phyloP scores from a whole-genome alignment of 2,888 invertebrate genomes.

The Drosophila falleni region DNA sequence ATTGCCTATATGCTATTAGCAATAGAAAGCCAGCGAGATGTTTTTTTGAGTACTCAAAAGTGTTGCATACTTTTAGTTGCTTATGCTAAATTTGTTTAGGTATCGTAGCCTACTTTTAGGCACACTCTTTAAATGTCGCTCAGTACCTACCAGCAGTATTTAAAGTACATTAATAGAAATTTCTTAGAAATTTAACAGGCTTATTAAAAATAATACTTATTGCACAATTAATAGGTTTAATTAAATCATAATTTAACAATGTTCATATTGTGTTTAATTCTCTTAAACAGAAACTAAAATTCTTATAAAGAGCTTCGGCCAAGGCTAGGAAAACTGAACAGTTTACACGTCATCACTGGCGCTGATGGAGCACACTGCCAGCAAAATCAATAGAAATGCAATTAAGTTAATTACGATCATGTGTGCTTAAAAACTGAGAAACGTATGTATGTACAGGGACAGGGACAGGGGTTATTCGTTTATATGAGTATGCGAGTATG shows the following conservation, averaged over 20 bases:
- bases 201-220: background rate
- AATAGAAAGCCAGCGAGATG: background rate
- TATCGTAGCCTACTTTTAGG: conserved; percentile 38
- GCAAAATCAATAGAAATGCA: conserved; percentile 72
- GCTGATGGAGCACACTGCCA: conserved; percentile 12
- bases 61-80: conserved; percentile 13
- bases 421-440: conserved; percentile 43
- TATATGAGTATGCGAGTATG: background rate
- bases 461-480: background rate
- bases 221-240: background rate
- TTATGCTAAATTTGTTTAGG: background rate
- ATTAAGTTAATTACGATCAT: conserved; percentile 70
- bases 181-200: background rate
- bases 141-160: conserved; percentile 19
- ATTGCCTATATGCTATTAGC: background rate
- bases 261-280: background rate
- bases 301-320: background rate
- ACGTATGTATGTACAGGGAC: background rate
- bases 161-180: too few species aligned
- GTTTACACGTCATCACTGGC: conserved; percentile 23
- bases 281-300: background rate
- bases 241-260: background rate
- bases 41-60: background rate
- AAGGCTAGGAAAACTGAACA: conserved; percentile 9
- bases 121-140: background rate